These are phyloP conservation scores for Nycticorax nycticorax DNA, from an alignment of 2,113 vertebrate species.

Conservation along the genomic window DNA sequence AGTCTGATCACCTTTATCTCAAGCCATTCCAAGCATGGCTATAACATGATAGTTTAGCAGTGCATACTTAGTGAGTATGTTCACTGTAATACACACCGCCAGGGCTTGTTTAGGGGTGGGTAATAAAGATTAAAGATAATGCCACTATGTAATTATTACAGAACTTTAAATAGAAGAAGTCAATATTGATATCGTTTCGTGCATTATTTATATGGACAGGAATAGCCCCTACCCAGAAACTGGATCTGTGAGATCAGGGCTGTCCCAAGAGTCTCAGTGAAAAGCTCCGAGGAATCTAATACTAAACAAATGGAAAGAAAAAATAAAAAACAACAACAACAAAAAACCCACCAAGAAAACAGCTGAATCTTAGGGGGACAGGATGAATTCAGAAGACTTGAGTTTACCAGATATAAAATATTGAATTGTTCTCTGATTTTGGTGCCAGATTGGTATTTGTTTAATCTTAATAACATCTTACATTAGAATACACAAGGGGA, in stretches of 20 bases:
- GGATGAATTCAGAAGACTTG: neutral
- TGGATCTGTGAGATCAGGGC: neutral
- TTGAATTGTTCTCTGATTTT: neutral
- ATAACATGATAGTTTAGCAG: neutral
- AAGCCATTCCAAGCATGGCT: rapidly evolving
- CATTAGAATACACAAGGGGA: neutral
- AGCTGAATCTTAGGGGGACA: neutral
- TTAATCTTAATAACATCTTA: neutral
- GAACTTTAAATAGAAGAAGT: neutral
- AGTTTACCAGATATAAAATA: neutral
- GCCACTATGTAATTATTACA: neutral
- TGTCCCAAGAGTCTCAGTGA: neutral
- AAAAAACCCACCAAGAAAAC: neutral
- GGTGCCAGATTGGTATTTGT: neutral
- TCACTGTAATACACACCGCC: neutral
- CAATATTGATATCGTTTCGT: neutral
- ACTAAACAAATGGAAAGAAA: neutral
- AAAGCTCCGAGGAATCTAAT: neutral
- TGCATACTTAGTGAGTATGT: neutral
- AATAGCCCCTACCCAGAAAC: neutral
- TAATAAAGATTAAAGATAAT: neutral
- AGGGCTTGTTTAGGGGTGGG: neutral
- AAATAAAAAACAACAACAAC: neutral
- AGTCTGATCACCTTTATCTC: neutral
- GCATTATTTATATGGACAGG: neutral